Percentiles rank a stretch among this genome's conserved stretches.
These are phyloP conservation scores for Erebia palarica DNA, from an alignment of 2,888 invertebrate genomes.

Conservation along the genomic window DNA sequence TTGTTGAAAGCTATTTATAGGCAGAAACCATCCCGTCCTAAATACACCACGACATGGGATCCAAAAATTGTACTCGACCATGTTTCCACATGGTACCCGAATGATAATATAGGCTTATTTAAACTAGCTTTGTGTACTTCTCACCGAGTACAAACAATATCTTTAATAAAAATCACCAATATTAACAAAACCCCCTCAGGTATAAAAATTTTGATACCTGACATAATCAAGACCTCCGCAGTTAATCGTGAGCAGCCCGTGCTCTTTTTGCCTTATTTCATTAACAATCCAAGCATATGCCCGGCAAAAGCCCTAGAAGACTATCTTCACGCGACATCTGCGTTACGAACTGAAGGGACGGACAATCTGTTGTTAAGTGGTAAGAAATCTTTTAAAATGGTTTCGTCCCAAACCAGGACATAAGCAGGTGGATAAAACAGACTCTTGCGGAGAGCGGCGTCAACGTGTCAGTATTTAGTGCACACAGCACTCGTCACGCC, in stretches of 20 bases:
- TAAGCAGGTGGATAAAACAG: background rate
- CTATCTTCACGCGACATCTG: background rate
- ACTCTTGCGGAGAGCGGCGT: conserved; percentile 2
- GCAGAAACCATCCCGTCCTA: background rate
- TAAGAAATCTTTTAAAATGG: background rate
- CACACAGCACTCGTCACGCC: background rate
- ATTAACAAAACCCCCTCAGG: background rate
- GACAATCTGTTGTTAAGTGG: background rate
- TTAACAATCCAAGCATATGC: conserved; percentile 1
- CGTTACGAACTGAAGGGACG: background rate
- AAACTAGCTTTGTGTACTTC: background rate
- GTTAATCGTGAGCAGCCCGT: background rate
- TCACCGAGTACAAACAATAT: conserved; percentile 4
- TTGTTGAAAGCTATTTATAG: conserved; percentile 1
- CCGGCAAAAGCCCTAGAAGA: background rate
- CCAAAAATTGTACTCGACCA: background rate
- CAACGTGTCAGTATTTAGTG: background rate
- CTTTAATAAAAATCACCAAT: background rate
- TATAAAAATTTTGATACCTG: background rate
- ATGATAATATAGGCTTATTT: background rate
- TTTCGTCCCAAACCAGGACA: background rate
- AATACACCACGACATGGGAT: background rate
- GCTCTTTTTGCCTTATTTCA: background rate
- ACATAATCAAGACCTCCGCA: background rate
- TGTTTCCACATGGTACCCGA: background rate